A percentile compares a stretch with the other conserved stretches of the same genome.
Evolutionary conservation across 2,113 vertebrate genomes (phyloP).

Genomic region (Psittacara wagleri): DNA sequence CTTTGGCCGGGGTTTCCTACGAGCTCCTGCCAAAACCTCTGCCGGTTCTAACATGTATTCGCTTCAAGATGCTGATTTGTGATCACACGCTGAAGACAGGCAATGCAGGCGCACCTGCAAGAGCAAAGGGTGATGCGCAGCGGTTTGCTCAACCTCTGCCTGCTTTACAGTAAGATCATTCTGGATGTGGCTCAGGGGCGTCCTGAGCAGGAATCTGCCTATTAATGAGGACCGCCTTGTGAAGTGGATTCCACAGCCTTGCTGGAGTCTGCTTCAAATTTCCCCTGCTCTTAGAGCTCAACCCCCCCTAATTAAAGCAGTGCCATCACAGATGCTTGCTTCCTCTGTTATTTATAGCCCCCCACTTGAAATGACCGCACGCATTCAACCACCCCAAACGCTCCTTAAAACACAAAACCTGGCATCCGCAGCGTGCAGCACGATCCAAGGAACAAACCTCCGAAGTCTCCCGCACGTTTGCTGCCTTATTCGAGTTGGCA

Average conservation of each 20-base stretch:
- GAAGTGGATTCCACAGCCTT: not conserved
- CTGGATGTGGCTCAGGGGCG: not conserved
- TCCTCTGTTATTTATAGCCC: not conserved
- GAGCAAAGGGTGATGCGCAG: not conserved
- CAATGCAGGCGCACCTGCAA: not conserved
- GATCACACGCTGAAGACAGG: not conserved
- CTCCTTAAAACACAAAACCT: not conserved
- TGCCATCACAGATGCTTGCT: not conserved
- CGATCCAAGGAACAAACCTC: conserved; percentile 18
- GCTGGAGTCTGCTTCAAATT: not conserved
- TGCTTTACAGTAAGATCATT: not conserved
- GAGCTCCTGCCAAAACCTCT: not conserved
- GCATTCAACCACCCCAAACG: not conserved
- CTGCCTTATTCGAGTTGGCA: not conserved
- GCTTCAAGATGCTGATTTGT: not conserved
- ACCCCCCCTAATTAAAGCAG: not conserved
- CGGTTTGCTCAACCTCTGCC: not conserved
- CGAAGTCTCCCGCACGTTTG: not conserved
- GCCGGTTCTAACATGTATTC: not conserved
- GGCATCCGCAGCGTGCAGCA: not conserved
- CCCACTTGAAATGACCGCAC: not conserved
- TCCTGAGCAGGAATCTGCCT: not conserved
- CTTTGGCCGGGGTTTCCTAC: not conserved
- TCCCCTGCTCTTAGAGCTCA: not conserved
- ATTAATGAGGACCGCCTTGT: not conserved